phyloP scores from a whole-genome alignment of 2,888 invertebrate genomes.

The Stratiomys singularior region DNA sequence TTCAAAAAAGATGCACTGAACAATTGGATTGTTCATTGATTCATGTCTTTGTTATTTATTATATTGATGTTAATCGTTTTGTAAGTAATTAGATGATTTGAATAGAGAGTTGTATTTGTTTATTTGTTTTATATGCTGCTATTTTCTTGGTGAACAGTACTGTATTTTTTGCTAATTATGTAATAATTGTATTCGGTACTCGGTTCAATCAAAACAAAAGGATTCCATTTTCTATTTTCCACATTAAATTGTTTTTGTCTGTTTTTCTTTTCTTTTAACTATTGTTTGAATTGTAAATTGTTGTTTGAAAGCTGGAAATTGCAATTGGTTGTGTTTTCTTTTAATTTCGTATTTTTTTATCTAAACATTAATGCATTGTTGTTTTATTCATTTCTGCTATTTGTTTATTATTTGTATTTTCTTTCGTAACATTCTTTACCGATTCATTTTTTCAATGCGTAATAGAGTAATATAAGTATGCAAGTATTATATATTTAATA shows the following conservation, averaged over 20 bases:
- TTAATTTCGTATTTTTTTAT: no score
- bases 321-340: no score
- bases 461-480: constrained; percentile 17
- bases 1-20: background rate
- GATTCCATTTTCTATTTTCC: no score
- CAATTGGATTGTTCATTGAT: constrained; percentile 30
- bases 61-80: background rate
- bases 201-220: background rate
- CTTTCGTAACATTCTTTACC: background rate
- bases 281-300: no score
- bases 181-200: background rate
- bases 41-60: constrained; percentile 19
- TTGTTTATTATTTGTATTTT: constrained; percentile 6
- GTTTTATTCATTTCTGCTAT: background rate
- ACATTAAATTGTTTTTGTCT: no score
- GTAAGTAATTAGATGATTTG: background rate
- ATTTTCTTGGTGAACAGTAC: background rate
- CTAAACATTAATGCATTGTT: background rate
- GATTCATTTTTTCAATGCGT: background rate
- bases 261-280: no score
- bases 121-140: no score
- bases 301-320: no score
- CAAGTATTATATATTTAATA: background rate
- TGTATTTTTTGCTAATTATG: background rate
- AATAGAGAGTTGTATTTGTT: no score